Evolutionary conservation across 2,888 invertebrate genomes (phyloP).

Genomic region (Sisyra terminalis): DNA sequence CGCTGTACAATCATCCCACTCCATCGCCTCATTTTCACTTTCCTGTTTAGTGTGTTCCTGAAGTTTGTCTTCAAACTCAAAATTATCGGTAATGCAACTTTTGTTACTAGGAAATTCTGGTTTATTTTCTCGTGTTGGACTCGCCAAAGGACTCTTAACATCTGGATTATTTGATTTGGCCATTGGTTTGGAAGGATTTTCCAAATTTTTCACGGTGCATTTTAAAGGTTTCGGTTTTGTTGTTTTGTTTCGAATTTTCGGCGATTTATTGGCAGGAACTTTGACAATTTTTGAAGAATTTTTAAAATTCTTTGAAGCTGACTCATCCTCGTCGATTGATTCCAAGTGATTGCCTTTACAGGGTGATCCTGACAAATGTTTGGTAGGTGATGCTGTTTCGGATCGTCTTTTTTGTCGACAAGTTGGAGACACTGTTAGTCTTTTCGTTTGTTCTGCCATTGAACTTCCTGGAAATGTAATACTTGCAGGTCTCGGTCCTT

Average conservation of each 20-base stretch:
- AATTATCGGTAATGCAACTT: neutral
- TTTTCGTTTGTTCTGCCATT: slow-evolving; percentile 28
- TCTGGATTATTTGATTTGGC: neutral
- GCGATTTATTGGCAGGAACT: slow-evolving; percentile 8
- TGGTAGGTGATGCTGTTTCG: slow-evolving; percentile 20
- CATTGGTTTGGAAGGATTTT: too few relatives aligned
- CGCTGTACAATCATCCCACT: slow-evolving; percentile 20
- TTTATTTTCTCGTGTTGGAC: slow-evolving; percentile 1
- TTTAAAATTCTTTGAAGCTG: slow-evolving; percentile 1
- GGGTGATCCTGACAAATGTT: slow-evolving; percentile 18
- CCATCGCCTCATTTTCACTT: slow-evolving; percentile 12
- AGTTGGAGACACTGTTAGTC: slow-evolving; percentile 22
- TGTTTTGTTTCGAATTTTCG: slow-evolving; percentile 5
- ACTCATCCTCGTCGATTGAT: slow-evolving; percentile 6
- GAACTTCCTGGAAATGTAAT: slow-evolving; percentile 35
- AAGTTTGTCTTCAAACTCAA: too few relatives aligned
- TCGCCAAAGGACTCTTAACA: neutral
- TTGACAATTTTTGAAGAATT: slow-evolving; percentile 13
- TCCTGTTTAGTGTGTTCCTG: slow-evolving; percentile 5
- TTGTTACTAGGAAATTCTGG: neutral
- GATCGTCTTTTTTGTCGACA: slow-evolving; percentile 17
- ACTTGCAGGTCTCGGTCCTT: slow-evolving; percentile 47
- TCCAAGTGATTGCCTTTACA: slow-evolving; percentile 17
- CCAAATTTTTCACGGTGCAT: neutral
- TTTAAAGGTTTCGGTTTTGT: neutral